Base-by-base conservation (phyloP, 1,140 invertebrate genomes). In the Nixonia krombeini region DNA sequence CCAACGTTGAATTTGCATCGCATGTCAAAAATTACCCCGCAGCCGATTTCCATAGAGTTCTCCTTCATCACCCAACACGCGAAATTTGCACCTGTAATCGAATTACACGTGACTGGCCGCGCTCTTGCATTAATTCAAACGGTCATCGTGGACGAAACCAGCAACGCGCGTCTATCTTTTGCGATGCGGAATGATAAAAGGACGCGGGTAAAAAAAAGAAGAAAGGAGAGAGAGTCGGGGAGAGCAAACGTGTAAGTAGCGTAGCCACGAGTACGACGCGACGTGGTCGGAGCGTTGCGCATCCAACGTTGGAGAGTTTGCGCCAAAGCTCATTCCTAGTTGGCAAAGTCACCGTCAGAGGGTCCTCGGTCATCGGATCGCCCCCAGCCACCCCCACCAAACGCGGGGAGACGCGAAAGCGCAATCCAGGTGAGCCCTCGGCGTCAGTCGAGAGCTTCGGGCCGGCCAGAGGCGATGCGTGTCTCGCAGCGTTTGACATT, bases 361-460 rank as follows among this genome's bases (percentile, higher is more conserved):
- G 26, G 28, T 33, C 16, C 9, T 16, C 29, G 33, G 2, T 37
- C 33, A 13, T n/a, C 12, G 12, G 2, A 37, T 37, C 9, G 21
- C 21, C 6, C 6, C 13, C 38, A 58, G 63, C 72, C 57, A 46
- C 63, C 21, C 38, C 42, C 50, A 50, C 40, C 66, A 50, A 45
- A 33, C 49, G 38, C 64, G 72, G 69, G 71, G 64, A 63, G 75
- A 75, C 65, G 59, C 68, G 66, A 74, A 78, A 74, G 74, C 74
- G 67, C 72, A n/a, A 72, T 74, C 70, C 63, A 64, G 70, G 62
- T 67, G 59, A 70, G 51, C 65, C 67, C 66, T 70, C 62, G 72
- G 56, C 65, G 72, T 55, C 79, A 82, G 80, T 82, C 75, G 79
- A 78, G 76, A 81, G 78, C 73, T 78, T 74, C 75, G 70, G 72